A percentile compares a stretch with the other conserved stretches of the same genome.
Evolutionary conservation across 2,888 invertebrate species (phyloP).

Genomic region (Hydropsyche betteni): DNA sequence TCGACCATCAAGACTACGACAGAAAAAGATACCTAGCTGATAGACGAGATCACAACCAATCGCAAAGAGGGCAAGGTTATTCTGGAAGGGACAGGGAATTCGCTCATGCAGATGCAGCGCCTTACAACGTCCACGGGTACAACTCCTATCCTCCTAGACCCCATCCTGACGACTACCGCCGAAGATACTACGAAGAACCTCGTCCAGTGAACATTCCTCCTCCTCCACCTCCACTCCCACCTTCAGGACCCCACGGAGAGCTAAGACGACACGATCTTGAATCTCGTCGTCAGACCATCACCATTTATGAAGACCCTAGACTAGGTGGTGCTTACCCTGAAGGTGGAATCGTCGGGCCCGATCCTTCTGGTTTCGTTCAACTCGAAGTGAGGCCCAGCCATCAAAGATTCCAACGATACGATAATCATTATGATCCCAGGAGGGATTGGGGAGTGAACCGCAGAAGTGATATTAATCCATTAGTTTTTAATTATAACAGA

Average conservation of each 20-base stretch:
- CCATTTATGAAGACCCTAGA: slow-evolving; percentile 65
- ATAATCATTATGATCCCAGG: slow-evolving; percentile 61
- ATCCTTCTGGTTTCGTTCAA: slow-evolving; percentile 58
- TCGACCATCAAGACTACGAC: slow-evolving; percentile 61
- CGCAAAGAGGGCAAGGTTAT: slow-evolving; percentile 60
- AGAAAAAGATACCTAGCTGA: slow-evolving; percentile 64
- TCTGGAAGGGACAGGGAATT: slow-evolving; percentile 58
- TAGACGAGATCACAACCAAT: slow-evolving; percentile 60
- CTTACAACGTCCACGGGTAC: slow-evolving; percentile 58
- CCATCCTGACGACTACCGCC: slow-evolving; percentile 19
- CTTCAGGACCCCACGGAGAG: slow-evolving; percentile 59
- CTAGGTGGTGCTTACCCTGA: slow-evolving; percentile 58
- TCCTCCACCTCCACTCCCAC: slow-evolving; percentile 32
- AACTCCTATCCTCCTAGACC: slow-evolving; percentile 60
- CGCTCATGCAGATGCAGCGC: slow-evolving; percentile 36
- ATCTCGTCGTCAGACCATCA: slow-evolving; percentile 64
- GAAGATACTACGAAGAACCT: slow-evolving; percentile 45
- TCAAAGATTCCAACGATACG: slow-evolving; percentile 63
- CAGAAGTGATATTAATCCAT: slow-evolving; percentile 63
- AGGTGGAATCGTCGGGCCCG: slow-evolving; percentile 61
- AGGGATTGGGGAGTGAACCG: slow-evolving; percentile 58
- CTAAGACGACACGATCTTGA: slow-evolving; percentile 57
- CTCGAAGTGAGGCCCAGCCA: slow-evolving; percentile 63
- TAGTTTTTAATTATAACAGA: slow-evolving; percentile 64
- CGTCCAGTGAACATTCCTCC: slow-evolving; percentile 36